Conservation (phyloP, 2,888 invertebrate species). For the Chymomyza fuscimana region DNA sequence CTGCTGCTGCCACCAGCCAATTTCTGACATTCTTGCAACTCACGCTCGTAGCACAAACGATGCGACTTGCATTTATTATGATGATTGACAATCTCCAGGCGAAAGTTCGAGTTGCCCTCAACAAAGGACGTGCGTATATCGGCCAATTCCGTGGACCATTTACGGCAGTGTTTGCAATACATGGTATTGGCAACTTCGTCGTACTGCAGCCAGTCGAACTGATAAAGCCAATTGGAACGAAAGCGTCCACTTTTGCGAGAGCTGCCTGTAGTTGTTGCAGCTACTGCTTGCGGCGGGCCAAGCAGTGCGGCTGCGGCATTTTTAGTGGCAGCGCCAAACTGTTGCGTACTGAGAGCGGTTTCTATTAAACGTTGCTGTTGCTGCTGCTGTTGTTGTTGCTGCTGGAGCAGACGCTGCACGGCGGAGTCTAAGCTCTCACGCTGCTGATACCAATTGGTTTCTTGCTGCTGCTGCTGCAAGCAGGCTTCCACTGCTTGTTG, state of each 20-base stretch:
- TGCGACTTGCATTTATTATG: constrained; percentile 90
- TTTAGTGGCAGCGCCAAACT: constrained; percentile 63
- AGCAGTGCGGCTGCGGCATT: constrained; percentile 9
- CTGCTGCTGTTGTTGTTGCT: constrained; percentile 79
- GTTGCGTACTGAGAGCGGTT: constrained; percentile 52
- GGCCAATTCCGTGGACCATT: constrained; percentile 86
- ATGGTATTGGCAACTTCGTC: constrained; percentile 85
- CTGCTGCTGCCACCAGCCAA: constrained; percentile 5
- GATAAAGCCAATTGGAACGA: constrained; percentile 84
- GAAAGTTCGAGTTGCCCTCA: constrained; percentile 88
- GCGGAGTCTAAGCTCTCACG: constrained; percentile 64
- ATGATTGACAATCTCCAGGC: constrained; percentile 88
- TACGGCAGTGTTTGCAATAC: constrained; percentile 87
- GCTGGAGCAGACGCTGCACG: constrained; percentile 64
- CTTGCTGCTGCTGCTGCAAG: constrained; percentile 70
- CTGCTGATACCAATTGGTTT: constrained; percentile 57
- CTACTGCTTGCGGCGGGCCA: constrained; percentile 19
- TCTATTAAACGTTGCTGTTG: constrained; percentile 22
- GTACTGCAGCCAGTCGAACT: constrained; percentile 87
- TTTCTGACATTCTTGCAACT: constrained; percentile 71
- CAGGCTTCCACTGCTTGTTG: constrained; percentile 74
- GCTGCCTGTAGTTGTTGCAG: constrained; percentile 17
- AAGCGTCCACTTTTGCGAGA: constrained; percentile 84
- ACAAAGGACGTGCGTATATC: constrained; percentile 89
- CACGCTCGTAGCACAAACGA: constrained; percentile 83